phyloP scores from a whole-genome alignment of 2,797 vertebrate genomes.

The Gadopsis bispinosus region DNA sequence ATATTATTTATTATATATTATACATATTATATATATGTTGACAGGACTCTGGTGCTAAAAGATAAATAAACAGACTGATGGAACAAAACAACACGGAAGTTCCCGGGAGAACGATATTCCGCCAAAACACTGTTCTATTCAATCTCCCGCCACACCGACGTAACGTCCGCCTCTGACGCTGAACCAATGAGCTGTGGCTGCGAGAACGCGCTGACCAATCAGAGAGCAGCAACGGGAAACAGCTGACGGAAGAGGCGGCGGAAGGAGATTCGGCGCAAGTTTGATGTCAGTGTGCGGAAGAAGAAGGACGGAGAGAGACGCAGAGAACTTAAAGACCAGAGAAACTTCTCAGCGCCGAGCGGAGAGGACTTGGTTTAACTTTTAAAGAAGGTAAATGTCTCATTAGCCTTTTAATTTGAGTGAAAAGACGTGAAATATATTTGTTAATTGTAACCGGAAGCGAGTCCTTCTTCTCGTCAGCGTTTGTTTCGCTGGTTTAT shows the following conservation, averaged over 20 bases:
- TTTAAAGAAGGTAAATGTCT: neutral
- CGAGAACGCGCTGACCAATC: slow-evolving; percentile 54
- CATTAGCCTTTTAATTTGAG: rapidly evolving
- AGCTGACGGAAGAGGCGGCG: slow-evolving; percentile 36
- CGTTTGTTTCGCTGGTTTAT: neutral
- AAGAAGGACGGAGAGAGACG: rapidly evolving
- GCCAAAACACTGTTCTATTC: slow-evolving; percentile 54
- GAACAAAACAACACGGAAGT: neutral
- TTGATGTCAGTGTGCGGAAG: neutral
- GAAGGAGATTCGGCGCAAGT: slow-evolving; percentile 55
- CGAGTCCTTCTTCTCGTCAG: no score
- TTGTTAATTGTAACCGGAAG: neutral
- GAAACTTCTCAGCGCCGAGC: rapidly evolving
- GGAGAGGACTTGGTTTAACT: rapidly evolving
- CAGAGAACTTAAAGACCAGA: rapidly evolving
- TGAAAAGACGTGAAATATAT: rapidly evolving
- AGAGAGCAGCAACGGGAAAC: slow-evolving; percentile 38
- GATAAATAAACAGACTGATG: neutral
- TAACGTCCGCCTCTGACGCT: neutral
- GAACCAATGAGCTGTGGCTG: slow-evolving; percentile 56
- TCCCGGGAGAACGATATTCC: slow-evolving; percentile 66
- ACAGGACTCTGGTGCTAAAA: neutral
- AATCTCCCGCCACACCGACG: slow-evolving; percentile 68
- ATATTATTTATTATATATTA: no score
- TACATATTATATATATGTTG: no score